These are phyloP conservation scores for Calameuta idolon DNA, from an alignment of 2,888 invertebrate species.

Conservation along the genomic window DNA sequence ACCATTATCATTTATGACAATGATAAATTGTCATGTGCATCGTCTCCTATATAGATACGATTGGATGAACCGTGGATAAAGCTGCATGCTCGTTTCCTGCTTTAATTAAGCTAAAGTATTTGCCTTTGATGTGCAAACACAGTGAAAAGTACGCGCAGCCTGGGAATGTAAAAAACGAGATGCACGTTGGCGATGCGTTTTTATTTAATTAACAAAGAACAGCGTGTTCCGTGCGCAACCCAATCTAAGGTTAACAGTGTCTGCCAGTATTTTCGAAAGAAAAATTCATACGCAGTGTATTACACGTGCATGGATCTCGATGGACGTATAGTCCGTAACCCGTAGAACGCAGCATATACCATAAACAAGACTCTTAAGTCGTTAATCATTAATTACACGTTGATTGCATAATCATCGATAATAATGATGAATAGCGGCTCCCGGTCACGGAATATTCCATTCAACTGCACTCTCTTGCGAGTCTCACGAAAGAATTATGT, in stretches of 20 bases:
- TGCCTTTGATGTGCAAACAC: neutral
- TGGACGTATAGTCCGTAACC: neutral
- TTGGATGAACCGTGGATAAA: neutral
- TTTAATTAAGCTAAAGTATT: neutral
- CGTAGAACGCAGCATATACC: neutral
- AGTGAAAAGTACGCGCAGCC: neutral
- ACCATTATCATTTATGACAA: neutral
- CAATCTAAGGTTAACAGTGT: neutral
- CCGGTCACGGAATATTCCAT: neutral
- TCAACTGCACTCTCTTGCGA: neutral
- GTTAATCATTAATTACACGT: neutral
- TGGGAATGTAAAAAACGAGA: neutral
- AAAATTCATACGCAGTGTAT: neutral
- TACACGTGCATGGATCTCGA: neutral
- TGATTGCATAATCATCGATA: neutral
- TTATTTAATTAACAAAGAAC: neutral
- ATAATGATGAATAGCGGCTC: neutral
- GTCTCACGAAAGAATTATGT: neutral
- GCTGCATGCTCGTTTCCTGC: neutral
- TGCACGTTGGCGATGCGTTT: neutral
- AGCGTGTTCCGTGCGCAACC: neutral
- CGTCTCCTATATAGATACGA: neutral
- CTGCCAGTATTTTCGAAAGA: neutral
- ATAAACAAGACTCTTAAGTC: neutral
- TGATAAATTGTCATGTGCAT: neutral